Conservation (phyloP, 2,888 invertebrate species). For the Aproaerema taeniolella region DNA sequence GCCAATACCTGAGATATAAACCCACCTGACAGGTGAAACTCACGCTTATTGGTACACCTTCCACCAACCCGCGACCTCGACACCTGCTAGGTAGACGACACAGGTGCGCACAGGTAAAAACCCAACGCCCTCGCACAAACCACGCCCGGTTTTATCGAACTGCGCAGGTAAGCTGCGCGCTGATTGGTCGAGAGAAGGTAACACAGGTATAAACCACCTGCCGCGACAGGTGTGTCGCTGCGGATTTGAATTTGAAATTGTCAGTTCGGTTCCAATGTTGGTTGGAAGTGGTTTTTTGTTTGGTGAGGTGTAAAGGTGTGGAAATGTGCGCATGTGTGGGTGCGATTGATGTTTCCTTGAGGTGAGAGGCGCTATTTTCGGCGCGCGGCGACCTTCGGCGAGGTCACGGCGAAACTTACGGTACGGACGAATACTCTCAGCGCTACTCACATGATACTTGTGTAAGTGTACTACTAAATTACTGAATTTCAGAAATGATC, state of each 20-base stretch:
- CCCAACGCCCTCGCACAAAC: constrained; percentile 39
- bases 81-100: constrained; percentile 37
- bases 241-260: constrained; percentile 6
- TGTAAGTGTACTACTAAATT: too few relatives aligned
- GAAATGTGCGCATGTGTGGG: constrained; percentile 70
- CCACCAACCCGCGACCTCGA: constrained; percentile 42
- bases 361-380: constrained; percentile 74
- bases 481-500: not conserved
- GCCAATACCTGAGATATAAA: constrained; percentile 45
- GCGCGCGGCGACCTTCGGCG: constrained; percentile 50
- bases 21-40: constrained; percentile 49
- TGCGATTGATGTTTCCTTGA: constrained; percentile 74
- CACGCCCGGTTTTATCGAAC: constrained; percentile 71
- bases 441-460: too few relatives aligned
- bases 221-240: constrained; percentile 43
- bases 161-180: constrained; percentile 74
- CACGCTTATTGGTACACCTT: constrained; percentile 35
- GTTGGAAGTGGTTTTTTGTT: constrained; percentile 21
- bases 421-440: too few relatives aligned
- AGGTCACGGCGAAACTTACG: not conserved
- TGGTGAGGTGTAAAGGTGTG: constrained; percentile 15
- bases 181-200: constrained; percentile 61
- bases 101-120: constrained; percentile 57
- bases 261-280: constrained; percentile 5
- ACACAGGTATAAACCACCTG: constrained; percentile 50